Base-by-base conservation (phyloP, 1,140 invertebrate genomes). In the Kradibia gibbosae region DNA sequence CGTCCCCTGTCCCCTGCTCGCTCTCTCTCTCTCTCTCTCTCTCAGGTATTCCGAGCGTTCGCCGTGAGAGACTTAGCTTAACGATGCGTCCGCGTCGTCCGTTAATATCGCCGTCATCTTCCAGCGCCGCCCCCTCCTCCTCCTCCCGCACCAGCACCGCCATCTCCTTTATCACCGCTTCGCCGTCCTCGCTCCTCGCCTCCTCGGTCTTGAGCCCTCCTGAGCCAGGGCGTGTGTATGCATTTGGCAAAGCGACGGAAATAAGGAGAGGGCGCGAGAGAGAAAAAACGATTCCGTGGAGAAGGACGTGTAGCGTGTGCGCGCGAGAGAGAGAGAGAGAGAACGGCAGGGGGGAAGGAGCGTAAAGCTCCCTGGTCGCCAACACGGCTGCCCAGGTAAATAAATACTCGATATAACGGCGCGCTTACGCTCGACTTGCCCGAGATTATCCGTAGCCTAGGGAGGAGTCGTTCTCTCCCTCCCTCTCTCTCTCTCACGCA, bases 381-480 rank as follows among this genome's bases (percentile, higher is more conserved):
- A n/a, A n/a, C n/a, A n/a, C n/a, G n/a, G 34, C 78, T 80, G 77
- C 50, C 77, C 78, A 79, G 78, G 78, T 79, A 79, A 79, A 79
- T 79, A 79, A 79, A 79, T 79, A 79, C 78, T 79, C 78, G 62
- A 79, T 79, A 79, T 79, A 79, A 72, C 78, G 78, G 78, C 34
- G 76, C 76, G 78, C 67, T 79, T 72, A 79, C 78, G 78, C 78
- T 22, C 78, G 67, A 79, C 53, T 79, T 79, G 50, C 65, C 55
- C 55, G 70, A 80, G 78, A 80, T 80, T 80, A 80, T 80, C 78
- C 28, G 77, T 53, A 57, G 65, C 48, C 36, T 0, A 31, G 77
- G 65, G 48, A 53, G 45, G 48, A 53, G 45, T 4, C 31, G 22
- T 57, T 76, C 55, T 62, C 73, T 45, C n/a, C n/a, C 34, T 39